Evolutionary conservation across 2,797 vertebrate genomes (phyloP).

Genomic region (Lophotriccus pileatus): DNA sequence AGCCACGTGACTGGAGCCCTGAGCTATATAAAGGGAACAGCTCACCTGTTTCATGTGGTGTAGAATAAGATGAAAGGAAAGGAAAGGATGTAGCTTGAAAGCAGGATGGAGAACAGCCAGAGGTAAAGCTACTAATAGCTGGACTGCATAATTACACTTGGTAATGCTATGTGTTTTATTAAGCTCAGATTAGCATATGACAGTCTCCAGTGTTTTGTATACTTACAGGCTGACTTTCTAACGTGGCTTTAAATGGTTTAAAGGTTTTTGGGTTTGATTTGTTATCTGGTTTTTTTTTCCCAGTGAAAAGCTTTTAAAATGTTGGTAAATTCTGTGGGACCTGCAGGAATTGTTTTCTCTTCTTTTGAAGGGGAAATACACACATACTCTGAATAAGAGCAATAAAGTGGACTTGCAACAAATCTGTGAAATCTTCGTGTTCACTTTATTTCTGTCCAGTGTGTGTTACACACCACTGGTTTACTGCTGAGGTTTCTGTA

Average conservation of each 20-base stretch:
- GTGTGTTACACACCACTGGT: background rate
- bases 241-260: background rate
- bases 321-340: background rate
- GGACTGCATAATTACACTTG: conserved; percentile 65
- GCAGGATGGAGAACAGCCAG: conserved; percentile 63
- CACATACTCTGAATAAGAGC: background rate
- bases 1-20: conserved; percentile 44
- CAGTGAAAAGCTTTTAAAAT: background rate
- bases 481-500: background rate
- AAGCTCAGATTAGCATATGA: conserved; percentile 53
- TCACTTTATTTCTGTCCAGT: background rate
- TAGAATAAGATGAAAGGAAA: conserved; percentile 58
- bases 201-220: conserved; percentile 48
- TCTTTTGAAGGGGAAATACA: background rate
- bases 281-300: background rate
- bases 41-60: conserved; percentile 64
- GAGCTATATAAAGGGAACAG: conserved; percentile 50
- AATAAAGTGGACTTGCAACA: background rate
- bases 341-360: background rate
- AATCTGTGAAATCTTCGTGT: background rate
- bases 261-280: background rate
- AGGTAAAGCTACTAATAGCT: conserved; percentile 70
- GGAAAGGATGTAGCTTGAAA: conserved; percentile 58
- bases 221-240: conserved; percentile 21
- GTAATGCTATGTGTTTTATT: conserved; percentile 69